Percentiles rank a stretch among this genome's conserved stretches.
Evolutionary conservation across 2,888 invertebrate genomes (phyloP).

Genomic region (Cryptophagus acutangulus): DNA sequence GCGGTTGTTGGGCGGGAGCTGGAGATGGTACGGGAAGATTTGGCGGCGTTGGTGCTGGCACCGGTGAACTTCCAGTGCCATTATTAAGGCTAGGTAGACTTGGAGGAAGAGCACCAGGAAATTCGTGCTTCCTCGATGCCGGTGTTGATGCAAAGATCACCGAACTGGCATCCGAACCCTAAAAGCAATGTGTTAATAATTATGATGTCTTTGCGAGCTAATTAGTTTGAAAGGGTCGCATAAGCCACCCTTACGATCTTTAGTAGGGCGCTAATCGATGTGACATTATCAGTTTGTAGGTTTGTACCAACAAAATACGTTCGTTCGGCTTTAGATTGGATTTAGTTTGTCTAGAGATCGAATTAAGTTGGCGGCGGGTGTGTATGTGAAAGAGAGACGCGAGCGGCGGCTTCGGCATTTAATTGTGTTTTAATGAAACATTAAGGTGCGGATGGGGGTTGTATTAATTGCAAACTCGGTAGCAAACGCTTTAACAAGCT

Average conservation of each 20-base stretch:
- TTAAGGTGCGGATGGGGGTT: constrained; percentile 34
- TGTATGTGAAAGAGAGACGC: too few relatives aligned
- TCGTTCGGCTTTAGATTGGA: too few relatives aligned
- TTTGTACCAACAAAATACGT: too few relatives aligned
- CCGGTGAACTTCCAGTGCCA: constrained; percentile 60
- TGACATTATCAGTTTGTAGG: too few relatives aligned
- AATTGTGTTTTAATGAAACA: constrained; percentile 39
- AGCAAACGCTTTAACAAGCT: constrained; percentile 35
- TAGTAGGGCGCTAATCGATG: too few relatives aligned
- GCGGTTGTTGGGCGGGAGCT: constrained; percentile 64
- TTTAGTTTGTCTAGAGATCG: too few relatives aligned
- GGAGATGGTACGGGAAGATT: constrained; percentile 63
- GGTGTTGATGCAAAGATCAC: constrained; percentile 52
- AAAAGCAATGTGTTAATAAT: too few relatives aligned
- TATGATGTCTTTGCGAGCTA: too few relatives aligned
- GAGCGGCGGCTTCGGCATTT: constrained; percentile 19
- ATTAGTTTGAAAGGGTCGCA: too few relatives aligned
- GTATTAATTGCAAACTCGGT: constrained; percentile 36
- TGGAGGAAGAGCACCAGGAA: constrained; percentile 52
- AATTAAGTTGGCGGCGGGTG: too few relatives aligned
- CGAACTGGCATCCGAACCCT: constrained; percentile 74
- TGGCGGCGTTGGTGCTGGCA: constrained; percentile 61
- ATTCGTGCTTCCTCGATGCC: constrained; percentile 65
- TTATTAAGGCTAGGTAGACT: constrained; percentile 56
- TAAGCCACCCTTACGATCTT: too few relatives aligned